These are phyloP conservation scores for Lycorma delicatula DNA, from an alignment of 1,140 invertebrate species.

Conservation along the genomic window DNA sequence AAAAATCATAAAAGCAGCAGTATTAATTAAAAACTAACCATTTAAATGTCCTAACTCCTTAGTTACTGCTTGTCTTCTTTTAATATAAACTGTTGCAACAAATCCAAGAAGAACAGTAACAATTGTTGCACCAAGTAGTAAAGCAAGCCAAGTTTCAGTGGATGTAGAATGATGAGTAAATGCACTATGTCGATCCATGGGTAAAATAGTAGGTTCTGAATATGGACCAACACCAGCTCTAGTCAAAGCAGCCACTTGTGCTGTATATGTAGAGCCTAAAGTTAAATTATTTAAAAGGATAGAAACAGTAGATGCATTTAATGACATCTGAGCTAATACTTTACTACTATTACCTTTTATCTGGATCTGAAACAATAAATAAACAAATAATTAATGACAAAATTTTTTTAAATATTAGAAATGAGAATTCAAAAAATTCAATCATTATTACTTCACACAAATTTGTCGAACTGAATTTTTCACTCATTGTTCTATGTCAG, in stretches of 20 bases:
- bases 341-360: constrained; percentile 47
- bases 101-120: constrained; percentile 55
- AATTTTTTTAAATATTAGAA: too few species aligned
- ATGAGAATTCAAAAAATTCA: not conserved
- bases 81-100: constrained; percentile 44
- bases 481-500: too few species aligned
- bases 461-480: not conserved
- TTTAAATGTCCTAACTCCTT: constrained; percentile 27
- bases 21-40: too few species aligned
- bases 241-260: constrained; percentile 63
- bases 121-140: constrained; percentile 57
- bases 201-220: constrained; percentile 51
- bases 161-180: constrained; percentile 10
- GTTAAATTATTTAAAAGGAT: constrained; percentile 65
- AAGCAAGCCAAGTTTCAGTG: constrained; percentile 67
- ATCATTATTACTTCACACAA: not conserved
- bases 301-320: constrained; percentile 62
- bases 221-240: constrained; percentile 58
- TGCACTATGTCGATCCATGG: constrained; percentile 35
- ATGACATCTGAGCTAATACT: constrained; percentile 56
- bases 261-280: constrained; percentile 56
- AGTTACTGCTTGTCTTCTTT: constrained; percentile 46
- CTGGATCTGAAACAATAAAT: constrained; percentile 45
- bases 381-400: too few species aligned
- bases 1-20: too few species aligned